phyloP scores from a whole-genome alignment of 35 echinoderm and acorn worm genomes.

The Chiridota heheva region DNA sequence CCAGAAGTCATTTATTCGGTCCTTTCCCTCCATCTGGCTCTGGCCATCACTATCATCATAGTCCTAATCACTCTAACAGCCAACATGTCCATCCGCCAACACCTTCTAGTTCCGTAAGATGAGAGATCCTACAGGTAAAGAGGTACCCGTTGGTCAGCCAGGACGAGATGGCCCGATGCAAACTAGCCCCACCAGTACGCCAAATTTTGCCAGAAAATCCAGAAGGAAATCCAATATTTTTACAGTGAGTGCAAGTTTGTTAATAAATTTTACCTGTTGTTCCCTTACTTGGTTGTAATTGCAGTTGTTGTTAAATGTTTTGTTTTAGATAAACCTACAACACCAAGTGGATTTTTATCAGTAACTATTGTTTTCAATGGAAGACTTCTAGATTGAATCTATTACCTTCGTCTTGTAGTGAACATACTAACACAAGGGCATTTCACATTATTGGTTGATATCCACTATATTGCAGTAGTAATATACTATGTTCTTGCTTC shows the following conservation, averaged over 20 bases:
- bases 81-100: constrained; percentile 65
- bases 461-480: too few relatives aligned
- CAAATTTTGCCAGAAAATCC: constrained; percentile 88
- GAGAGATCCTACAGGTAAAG: constrained; percentile 51
- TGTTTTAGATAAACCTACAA: too few relatives aligned
- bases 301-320: too few relatives aligned
- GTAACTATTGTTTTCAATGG: too few relatives aligned
- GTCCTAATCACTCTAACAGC: constrained; percentile 91
- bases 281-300: background rate
- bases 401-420: too few relatives aligned
- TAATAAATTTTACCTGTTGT: background rate
- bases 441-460: too few relatives aligned
- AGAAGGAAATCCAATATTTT: constrained; percentile 94
- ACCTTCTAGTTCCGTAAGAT: constrained; percentile 42
- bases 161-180: constrained; percentile 54
- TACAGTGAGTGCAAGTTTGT: constrained; percentile 54
- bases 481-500: too few relatives aligned
- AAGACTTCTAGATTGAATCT: too few relatives aligned
- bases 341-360: too few relatives aligned
- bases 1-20: constrained; percentile 80
- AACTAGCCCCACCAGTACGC: constrained; percentile 97
- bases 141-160: constrained; percentile 42
- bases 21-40: constrained; percentile 48
- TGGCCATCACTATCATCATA: constrained; percentile 55
- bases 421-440: too few relatives aligned